Evolutionary conservation across 2,888 invertebrate species (phyloP).

Genomic region (Apeira syringaria): DNA sequence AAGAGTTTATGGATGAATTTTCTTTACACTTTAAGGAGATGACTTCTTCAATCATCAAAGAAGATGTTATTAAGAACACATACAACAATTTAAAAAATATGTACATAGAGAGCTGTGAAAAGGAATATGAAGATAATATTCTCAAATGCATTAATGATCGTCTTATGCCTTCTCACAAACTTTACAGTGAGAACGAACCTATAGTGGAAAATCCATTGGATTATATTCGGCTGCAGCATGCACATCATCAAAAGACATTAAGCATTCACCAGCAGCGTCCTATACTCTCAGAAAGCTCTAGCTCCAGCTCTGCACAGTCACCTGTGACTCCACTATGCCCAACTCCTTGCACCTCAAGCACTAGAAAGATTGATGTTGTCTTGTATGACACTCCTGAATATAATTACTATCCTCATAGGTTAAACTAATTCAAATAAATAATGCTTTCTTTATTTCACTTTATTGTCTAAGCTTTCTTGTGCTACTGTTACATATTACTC

Average conservation of each 20-base stretch:
- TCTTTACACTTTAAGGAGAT: conserved; percentile 43
- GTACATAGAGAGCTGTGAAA: conserved; percentile 36
- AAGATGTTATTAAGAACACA: conserved; percentile 44
- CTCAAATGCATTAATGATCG: conserved; percentile 29
- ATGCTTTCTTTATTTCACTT: not conserved
- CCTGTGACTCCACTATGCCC: not conserved
- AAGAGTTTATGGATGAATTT: conserved; percentile 54
- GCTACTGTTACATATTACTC: not conserved
- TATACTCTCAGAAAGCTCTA: not conserved
- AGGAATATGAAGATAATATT: conserved; percentile 36
- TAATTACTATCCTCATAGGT: conserved; percentile 61
- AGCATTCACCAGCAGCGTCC: not conserved
- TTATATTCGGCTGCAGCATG: conserved; percentile 37
- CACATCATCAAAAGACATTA: not conserved
- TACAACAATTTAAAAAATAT: conserved; percentile 42
- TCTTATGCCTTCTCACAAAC: conserved; percentile 14
- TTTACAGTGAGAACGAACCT: conserved; percentile 3
- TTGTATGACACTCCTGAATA: conserved; percentile 60
- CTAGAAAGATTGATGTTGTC: not conserved
- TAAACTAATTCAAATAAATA: conserved; percentile 24
- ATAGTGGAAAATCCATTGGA: conserved; percentile 48
- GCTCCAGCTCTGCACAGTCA: not conserved
- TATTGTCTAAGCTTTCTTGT: not conserved
- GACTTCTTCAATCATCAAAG: conserved; percentile 39
- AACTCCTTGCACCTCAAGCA: not conserved